Percentiles rank a stretch among this genome's conserved stretches.
Evolutionary conservation across 2,888 invertebrate genomes (phyloP).

Genomic region (Drosophila neonasuta): DNA sequence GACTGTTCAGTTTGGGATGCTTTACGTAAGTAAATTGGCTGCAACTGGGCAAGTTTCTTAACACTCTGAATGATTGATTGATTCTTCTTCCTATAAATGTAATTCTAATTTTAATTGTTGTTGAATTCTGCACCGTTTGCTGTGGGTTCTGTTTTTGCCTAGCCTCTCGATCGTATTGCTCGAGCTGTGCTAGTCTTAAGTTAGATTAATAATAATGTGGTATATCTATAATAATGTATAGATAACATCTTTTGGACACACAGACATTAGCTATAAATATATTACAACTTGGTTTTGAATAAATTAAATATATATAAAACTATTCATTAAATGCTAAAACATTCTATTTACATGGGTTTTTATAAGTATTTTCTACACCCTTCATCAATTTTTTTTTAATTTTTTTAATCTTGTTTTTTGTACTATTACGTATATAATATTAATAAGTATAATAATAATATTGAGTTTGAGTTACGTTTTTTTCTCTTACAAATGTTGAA

Average conservation of each 20-base stretch:
- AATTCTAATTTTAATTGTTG: conserved; percentile 18
- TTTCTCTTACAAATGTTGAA: conserved; percentile 32
- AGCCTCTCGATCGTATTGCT: conserved; percentile 39
- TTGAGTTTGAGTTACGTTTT: conserved; percentile 45
- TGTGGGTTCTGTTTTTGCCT: conserved; percentile 44
- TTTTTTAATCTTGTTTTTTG: conserved; percentile 44
- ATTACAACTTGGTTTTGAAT: conserved; percentile 40
- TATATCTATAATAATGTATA: conserved; percentile 27
- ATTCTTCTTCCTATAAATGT: conserved; percentile 1
- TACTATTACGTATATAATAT: conserved; percentile 56
- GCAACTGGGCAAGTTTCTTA: conserved; percentile 40
- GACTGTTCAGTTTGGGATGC: conserved; percentile 31
- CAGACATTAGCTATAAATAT: conserved; percentile 52
- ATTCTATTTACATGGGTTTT: conserved; percentile 34
- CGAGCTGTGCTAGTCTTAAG: conserved; percentile 51
- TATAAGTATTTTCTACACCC: conserved; percentile 29
- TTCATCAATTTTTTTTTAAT: conserved; percentile 9
- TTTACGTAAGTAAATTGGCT: conserved; percentile 44
- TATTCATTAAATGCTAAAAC: conserved; percentile 49
- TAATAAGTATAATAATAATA: conserved; percentile 31
- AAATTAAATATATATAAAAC: conserved; percentile 26
- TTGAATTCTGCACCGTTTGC: conserved; percentile 47
- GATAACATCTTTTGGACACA: conserved; percentile 60
- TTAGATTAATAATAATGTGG: conserved; percentile 13
- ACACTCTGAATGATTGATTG: conserved; percentile 23